These are phyloP conservation scores for Podarcis lilfordi DNA, from an alignment of 2,797 vertebrate species.

Conservation along the genomic window DNA sequence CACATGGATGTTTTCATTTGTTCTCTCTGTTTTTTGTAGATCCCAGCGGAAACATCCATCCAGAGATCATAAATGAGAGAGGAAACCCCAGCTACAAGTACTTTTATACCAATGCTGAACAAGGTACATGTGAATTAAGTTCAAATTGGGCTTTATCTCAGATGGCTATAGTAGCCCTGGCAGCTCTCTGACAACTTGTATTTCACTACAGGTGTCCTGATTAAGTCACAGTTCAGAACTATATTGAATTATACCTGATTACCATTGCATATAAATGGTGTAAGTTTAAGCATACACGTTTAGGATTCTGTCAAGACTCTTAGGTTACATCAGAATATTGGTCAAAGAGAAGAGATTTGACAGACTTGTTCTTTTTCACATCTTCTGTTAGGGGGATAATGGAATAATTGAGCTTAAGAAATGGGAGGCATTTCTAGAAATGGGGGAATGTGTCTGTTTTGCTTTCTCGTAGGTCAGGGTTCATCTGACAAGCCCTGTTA, in stretches of 20 bases:
- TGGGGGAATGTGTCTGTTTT: too few relatives aligned
- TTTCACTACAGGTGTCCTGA: background rate
- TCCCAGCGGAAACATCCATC: slow-evolving; percentile 90
- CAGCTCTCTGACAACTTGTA: background rate
- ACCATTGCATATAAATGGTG: background rate
- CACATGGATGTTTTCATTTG: slow-evolving; percentile 4
- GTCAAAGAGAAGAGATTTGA: background rate
- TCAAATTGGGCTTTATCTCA: background rate
- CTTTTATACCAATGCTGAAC: slow-evolving; percentile 95
- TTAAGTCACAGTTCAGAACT: background rate
- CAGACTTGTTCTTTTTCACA: too few relatives aligned
- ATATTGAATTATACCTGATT: background rate
- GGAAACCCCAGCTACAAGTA: slow-evolving; percentile 99
- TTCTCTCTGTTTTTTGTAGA: slow-evolving; percentile 77
- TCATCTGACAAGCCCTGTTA: too few relatives aligned
- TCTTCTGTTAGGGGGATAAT: background rate
- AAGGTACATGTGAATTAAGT: slow-evolving; percentile 81
- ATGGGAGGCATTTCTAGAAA: background rate
- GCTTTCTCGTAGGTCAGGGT: too few relatives aligned
- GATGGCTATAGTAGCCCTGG: background rate
- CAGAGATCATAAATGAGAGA: slow-evolving; percentile 93
- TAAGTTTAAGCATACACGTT: background rate
- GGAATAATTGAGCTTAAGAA: background rate
- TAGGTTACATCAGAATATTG: background rate
- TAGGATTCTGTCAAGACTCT: background rate